These are phyloP conservation scores for Argopecten irradians DNA, from an alignment of 1,140 invertebrate species.

Conservation along the genomic window DNA sequence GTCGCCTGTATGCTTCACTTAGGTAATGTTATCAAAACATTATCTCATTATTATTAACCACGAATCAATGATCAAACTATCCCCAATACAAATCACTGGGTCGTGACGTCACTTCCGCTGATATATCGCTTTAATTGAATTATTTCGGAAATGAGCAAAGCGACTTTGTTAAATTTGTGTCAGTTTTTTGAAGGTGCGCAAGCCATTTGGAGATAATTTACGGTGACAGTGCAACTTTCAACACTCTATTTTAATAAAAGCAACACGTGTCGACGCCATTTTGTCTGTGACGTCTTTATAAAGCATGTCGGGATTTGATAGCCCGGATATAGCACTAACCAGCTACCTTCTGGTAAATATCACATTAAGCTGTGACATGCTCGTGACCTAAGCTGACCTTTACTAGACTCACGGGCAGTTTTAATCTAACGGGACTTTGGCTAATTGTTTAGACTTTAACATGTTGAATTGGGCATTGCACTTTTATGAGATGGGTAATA, in stretches of 20 bases:
- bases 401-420: not conserved
- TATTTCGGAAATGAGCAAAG: not conserved
- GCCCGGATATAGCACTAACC: not conserved
- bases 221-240: not conserved
- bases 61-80: slow-evolving; percentile 16
- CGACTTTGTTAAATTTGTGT: slow-evolving; percentile 10
- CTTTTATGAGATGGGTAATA: not conserved
- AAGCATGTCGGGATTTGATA: not conserved
- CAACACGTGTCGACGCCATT: not conserved
- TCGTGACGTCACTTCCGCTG: slow-evolving; percentile 13
- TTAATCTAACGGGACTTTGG: not conserved
- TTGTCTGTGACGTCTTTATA: not conserved
- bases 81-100: not conserved
- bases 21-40: not conserved
- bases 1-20: not conserved
- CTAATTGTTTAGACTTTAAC: not conserved
- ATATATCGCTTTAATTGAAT: not conserved
- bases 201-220: slow-evolving; percentile 8
- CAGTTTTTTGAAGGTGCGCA: not conserved
- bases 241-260: not conserved
- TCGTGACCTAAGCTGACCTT: not conserved
- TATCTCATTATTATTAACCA: not conserved
- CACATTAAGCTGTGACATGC: not conserved
- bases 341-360: not conserved
- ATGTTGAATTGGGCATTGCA: not conserved